Base-by-base conservation (phyloP, 1,140 invertebrate species). In the Bombus breviceps region DNA sequence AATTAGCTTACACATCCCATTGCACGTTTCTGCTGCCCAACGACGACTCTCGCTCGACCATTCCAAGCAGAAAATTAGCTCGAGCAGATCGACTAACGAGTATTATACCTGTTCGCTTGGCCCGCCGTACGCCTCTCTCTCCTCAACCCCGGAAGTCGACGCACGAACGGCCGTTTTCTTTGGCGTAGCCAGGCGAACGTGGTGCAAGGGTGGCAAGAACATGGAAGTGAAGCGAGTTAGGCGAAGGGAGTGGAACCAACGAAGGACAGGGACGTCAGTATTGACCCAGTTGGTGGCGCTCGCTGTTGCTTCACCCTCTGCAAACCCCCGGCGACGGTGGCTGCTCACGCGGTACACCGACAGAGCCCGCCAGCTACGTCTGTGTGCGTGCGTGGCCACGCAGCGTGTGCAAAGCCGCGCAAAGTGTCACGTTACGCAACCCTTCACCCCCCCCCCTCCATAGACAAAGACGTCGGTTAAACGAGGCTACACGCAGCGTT, bases 201-300 rank as follows among this genome's bases (percentile, higher is more conserved):
- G 41, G 22, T 13, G 10, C 22, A 43, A 28, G 37, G 25, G 28
- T 12, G 34, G 37, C 53, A 71, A 78, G 43, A 83, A 53, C 76
- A 74, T 43, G n/a, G 75, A 59, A 57, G 62, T n/a, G 66, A 53
- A 15, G 62, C 5, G 39, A 41, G 62, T 62, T 57, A 71, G 34
- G 43, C 74, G 57, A 73, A 74, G 69, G 71, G 57, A 68, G 73
- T 32, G 68, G 32, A 68, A 15, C 8, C 22, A n/a, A 53, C 80
- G 87, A 91, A 92, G 88, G 86, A 90, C 88, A 90, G 87, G 85
- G 80, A 89, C 79, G 87, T 88, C 84, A 92, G 91, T 93, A 93
- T 93, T 93, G 93, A 93, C 93, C 93, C 92, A 93, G 91, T 92
- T 87, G 87, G 86, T 85, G 89, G 84, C 85, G 86, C 85, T 91